Base-by-base conservation (phyloP, 1,140 invertebrate species). In the Brachionus sp. region DNA sequence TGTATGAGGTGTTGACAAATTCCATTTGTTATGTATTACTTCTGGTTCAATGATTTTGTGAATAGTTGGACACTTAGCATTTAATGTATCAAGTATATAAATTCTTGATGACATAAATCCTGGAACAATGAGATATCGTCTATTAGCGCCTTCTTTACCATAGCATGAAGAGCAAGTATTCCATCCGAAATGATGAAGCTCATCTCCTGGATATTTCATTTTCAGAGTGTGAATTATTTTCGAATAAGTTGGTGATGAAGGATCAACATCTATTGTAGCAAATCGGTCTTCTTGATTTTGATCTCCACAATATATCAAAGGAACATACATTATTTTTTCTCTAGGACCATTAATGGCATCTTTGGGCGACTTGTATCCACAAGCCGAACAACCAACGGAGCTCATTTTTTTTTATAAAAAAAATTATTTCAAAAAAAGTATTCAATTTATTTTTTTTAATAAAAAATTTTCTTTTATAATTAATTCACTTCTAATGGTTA, bases 111-210 rank as follows among this genome's bases (percentile, higher is more conserved):
- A 95, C 84, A 92, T 91, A 0, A 98, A 86, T 82, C 92, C 91
- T 0, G 96, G 96, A 35, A 98, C 86, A 12, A 98, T 92, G 12
- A 98, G 86, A 33, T 93, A 92, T 86, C 95, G 50, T 1, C 50
- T 89, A 82, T 91, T 92, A 7, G 92, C 90, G 0, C 90, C 89
- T 0, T 89, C 85, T 84, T 93, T 92, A 53, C 90, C 50, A 16
- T 53, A 90, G 87, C 95, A 97, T 89, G 95, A 96, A 84, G 94
- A 95, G 87, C 96, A 98, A 6, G 95, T 92, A 87, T 98, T 98
- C 96, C 96, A 98, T 0, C 96, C 96, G 16, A 92, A 93, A 87
- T 98, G 96, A 87, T 98, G 96, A 0, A 98, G 87, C 88, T 98
- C 96, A 86, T 98, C 95, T 1, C 92, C 93, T 5, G 91, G 86